Evolutionary conservation across 2,888 invertebrate species (phyloP).

Genomic region (Leucania comma): DNA sequence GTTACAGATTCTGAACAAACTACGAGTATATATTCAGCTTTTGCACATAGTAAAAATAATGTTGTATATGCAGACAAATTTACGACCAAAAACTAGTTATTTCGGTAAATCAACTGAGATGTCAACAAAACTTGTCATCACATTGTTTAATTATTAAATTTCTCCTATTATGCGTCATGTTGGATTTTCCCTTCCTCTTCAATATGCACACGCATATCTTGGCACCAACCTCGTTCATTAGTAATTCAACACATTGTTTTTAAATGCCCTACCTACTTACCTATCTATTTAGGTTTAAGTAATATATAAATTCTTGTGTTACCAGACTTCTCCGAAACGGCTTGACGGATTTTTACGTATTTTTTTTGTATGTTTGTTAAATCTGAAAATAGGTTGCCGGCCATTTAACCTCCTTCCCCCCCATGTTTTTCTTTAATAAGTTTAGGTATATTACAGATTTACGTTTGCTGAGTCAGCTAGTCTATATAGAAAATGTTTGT

Average conservation of each 20-base stretch:
- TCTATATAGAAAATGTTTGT: no score
- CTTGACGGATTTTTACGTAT: no score
- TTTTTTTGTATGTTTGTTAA: no score
- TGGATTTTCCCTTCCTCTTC: constrained; percentile 2
- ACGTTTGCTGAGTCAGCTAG: no score
- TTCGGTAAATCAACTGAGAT: neutral
- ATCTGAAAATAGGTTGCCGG: no score
- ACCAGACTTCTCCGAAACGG: neutral
- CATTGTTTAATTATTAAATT: neutral
- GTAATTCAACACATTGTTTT: constrained; percentile 50
- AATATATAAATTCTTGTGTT: no score
- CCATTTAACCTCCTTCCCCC: no score
- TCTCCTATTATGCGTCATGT: constrained; percentile 16
- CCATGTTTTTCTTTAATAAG: no score
- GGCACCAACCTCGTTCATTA: constrained; percentile 40
- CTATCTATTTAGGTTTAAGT: neutral
- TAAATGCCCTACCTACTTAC: neutral
- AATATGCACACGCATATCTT: constrained; percentile 28
- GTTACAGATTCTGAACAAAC: no score
- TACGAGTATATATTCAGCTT: no score
- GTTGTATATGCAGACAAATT: neutral
- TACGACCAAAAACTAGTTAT: neutral
- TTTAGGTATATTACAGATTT: no score
- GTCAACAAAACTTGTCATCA: neutral
- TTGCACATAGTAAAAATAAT: no score